Evolutionary conservation across 1,140 invertebrate species (phyloP), one percentile per base, ranked within the genome.

Genomic region (Musca domestica): DNA sequence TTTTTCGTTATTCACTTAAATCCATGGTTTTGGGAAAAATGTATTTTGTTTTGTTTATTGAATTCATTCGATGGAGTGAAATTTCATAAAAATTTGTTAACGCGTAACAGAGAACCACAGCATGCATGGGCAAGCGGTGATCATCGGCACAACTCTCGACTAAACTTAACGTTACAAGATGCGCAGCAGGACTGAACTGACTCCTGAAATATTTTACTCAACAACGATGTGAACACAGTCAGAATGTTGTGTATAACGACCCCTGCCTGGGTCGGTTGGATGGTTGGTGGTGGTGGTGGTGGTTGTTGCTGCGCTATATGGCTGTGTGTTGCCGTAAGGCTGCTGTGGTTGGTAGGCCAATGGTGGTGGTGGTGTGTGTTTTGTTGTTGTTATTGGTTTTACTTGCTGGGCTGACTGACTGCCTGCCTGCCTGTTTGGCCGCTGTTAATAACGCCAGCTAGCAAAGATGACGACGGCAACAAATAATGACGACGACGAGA

Each of bases 131-230:
- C 9, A 63, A 63, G 58, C 48, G 34, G 23, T 22, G 12, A 23
- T 25, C 27, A 30, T n/a, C n/a, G n/a, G 17, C 5, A 14, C 7
- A 52, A 66, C 17, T 34, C 12, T 58, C 34, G 23, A 64, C 66
- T 48, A 71, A 71, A 78, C 76, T 78, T 78, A 67, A 73, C 76
- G 76, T 76, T 74, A 72, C 74, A 71, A 78, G 76, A 78, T 75
- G 73, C 76, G 76, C 76, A 78, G 76, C 76, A 78, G 76, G 76
- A 78, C 76, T 78, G 76, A 78, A 74, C 72, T 71, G 66, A 68
- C 67, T 74, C 73, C 73, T 74, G 71, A 74, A 74, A 71, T 72
- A 73, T 71, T 70, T 66, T 61, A 34, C 56, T 61, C 56, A 61
- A 20, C 56, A 61, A 19, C 30, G 56, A 34, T 61, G 56, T 61